Evolutionary conservation across 1,140 invertebrate genomes (phyloP).

Genomic region (Rhagoletis zephyria): DNA sequence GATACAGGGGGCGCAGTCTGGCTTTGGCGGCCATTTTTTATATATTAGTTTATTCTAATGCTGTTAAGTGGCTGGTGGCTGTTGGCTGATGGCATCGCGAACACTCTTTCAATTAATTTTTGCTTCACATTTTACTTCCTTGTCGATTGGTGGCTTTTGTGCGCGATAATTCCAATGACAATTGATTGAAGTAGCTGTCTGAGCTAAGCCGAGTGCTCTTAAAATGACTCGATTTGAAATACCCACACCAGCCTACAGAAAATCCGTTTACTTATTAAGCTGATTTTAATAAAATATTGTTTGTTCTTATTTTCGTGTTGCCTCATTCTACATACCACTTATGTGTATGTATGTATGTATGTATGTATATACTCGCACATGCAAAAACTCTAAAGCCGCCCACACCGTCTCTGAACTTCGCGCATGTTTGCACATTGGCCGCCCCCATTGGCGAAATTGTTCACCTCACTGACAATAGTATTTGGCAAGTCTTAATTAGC

Average conservation of each 20-base stretch:
- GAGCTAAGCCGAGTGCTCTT: background rate
- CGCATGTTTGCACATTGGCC: constrained; percentile 2
- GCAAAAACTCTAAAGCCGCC: background rate
- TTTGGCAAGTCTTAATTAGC: constrained; percentile 36
- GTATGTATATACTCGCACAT: background rate
- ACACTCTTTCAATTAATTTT: background rate
- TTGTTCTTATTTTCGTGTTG: background rate
- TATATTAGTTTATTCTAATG: background rate
- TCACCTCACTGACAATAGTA: background rate
- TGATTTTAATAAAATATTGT: background rate
- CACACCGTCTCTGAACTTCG: background rate
- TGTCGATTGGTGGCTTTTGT: background rate
- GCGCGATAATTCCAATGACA: background rate
- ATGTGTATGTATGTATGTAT: too few species aligned
- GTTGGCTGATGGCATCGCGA: background rate
- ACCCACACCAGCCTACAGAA: background rate
- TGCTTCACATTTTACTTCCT: background rate
- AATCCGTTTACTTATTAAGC: background rate
- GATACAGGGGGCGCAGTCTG: background rate
- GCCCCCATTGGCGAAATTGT: constrained; percentile 10
- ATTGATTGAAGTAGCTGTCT: background rate
- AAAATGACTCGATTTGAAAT: too few species aligned
- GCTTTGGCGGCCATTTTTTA: background rate
- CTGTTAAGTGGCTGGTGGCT: background rate
- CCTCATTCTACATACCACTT: too few species aligned